Percentiles rank a stretch among this genome's conserved stretches.
Evolutionary conservation across 1,140 invertebrate genomes (phyloP).

Genomic region (Polypedilum vanderplanki): DNA sequence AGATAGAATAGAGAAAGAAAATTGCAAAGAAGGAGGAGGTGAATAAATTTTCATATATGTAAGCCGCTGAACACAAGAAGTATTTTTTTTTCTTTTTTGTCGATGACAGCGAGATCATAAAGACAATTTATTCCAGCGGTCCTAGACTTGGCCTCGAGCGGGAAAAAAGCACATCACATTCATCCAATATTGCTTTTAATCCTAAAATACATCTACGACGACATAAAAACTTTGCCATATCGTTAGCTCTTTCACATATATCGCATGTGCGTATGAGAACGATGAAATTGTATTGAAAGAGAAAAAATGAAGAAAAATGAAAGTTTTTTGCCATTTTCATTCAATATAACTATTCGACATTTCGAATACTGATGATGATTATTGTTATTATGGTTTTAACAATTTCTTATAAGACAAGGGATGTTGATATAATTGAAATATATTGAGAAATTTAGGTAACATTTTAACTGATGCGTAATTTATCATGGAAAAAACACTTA

Average conservation of each 20-base stretch:
- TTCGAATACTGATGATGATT: not conserved
- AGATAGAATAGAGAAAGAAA: too few species aligned
- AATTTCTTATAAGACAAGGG: too few species aligned
- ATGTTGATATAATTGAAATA: too few species aligned
- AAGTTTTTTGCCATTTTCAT: not conserved
- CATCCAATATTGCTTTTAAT: not conserved
- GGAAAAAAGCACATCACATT: not conserved
- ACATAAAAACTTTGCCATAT: conserved; percentile 13
- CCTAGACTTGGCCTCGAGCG: not conserved
- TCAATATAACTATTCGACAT: not conserved
- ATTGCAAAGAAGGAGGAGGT: too few species aligned
- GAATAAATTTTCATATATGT: not conserved
- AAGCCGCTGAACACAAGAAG: not conserved
- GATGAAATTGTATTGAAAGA: not conserved
- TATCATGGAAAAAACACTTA: too few species aligned
- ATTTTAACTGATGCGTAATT: too few species aligned
- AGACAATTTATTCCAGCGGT: conserved; percentile 4
- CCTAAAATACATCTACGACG: not conserved
- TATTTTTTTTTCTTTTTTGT: not conserved
- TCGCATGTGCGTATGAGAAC: not conserved
- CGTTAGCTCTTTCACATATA: not conserved
- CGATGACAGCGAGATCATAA: conserved; percentile 16
- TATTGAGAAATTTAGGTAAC: too few species aligned
- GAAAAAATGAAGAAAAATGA: not conserved
- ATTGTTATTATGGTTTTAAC: not conserved